Base-by-base conservation (phyloP, 2,888 invertebrate genomes). In the Agriopis leucophaearia region DNA sequence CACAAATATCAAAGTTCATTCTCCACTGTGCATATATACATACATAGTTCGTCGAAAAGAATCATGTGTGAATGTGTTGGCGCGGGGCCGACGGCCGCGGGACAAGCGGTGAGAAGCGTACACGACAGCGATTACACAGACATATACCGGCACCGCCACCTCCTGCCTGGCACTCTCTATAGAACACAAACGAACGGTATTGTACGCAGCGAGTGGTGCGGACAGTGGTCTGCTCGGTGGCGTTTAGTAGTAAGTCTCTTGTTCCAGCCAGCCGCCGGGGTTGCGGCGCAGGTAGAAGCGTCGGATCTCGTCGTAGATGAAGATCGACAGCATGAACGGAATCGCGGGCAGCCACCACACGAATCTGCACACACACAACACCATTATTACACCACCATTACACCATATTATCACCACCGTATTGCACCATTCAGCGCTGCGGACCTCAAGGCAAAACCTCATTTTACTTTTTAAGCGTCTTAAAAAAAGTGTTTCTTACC, bases 301-400 rank as follows among this genome's bases (percentile, higher is more conserved):
- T 94, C 99, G 97, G 90, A 97, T 96, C 95, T 99, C 99, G 94
- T 99, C 99, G 95, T 99, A 99, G 92, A 99, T 97, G 96, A 99
- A 99, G 95, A 99, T 99, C 88, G 98, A 96, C 94, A 99, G 95
- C 96, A 98, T 98, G 96, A 99, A 99, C 81, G 99, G 99, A 89
- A 99, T 95, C 83, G 99, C 99, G 79, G 99, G 99, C 94, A 99
- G 95, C 99, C 99, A 99, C 99, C 99, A 99, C 86, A 98, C 97
- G 94, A 99, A 98, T 95, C 99, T 99, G 89, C 2, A 35, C 13
- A 65, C 67, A 69, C 3, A 35, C 16, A 13, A 27, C 48, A 58
- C 48, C 8, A 16, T 15, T 12, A n/a, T n/a, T n/a, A n/a, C n/a
- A n/a, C n/a, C n/a, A n/a, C n/a, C n/a, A n/a, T n/a, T n/a, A n/a